Conservation (phyloP, 2,888 invertebrate species). For the Cheilosia grossa region DNA sequence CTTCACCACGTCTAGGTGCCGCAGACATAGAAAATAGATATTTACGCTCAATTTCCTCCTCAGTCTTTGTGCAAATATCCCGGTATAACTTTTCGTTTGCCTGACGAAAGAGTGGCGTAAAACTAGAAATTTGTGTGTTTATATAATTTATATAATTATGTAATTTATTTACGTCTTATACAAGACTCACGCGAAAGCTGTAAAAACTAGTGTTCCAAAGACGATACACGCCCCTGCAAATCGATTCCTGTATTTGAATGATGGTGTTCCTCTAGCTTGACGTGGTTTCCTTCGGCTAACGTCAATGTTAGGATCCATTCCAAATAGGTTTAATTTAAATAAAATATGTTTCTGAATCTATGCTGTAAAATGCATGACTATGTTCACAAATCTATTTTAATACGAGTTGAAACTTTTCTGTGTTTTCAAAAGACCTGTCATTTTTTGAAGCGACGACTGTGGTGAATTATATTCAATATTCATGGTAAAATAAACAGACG, state of each 20-base stretch:
- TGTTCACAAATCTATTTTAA: background rate
- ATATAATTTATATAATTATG: background rate
- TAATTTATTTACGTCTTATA: background rate
- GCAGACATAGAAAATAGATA: slow-evolving; percentile 77
- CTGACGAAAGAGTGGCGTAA: slow-evolving; percentile 78
- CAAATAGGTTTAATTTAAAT: slow-evolving; percentile 20
- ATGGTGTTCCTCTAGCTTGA: slow-evolving; percentile 87
- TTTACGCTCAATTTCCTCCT: slow-evolving; percentile 79
- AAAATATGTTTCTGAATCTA: background rate
- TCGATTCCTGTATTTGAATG: slow-evolving; percentile 85
- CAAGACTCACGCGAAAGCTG: slow-evolving; percentile 78
- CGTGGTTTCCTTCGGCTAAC: slow-evolving; percentile 87
- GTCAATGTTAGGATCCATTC: slow-evolving; percentile 85
- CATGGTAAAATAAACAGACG: too few species aligned
- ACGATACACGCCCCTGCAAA: slow-evolving; percentile 84
- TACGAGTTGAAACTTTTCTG: background rate
- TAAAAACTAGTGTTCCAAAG: slow-evolving; percentile 79
- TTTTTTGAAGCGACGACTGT: background rate
- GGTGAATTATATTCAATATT: too few species aligned
- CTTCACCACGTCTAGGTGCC: slow-evolving; percentile 76
- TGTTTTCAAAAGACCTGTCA: slow-evolving; percentile 22
- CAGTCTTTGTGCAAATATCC: slow-evolving; percentile 60
- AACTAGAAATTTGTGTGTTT: slow-evolving; percentile 75
- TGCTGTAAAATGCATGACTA: slow-evolving; percentile 12
- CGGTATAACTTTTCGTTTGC: slow-evolving; percentile 77